These are phyloP conservation scores for Drosophila sp. DNA, from an alignment of 1,140 invertebrate species.

Conservation along the genomic window DNA sequence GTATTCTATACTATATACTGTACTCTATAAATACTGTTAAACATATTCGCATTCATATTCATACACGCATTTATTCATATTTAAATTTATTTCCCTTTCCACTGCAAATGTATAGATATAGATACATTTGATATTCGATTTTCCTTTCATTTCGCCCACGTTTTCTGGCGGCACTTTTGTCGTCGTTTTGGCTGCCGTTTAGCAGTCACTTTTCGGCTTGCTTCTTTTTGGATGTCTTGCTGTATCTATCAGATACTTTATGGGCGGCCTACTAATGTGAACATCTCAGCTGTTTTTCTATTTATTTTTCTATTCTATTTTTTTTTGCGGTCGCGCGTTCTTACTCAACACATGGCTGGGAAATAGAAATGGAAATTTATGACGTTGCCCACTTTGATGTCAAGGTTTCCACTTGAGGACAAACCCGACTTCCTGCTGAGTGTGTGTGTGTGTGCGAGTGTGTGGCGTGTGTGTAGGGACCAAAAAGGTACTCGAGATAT, in stretches of 20 bases:
- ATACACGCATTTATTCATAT: neutral
- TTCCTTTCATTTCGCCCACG: too few species aligned
- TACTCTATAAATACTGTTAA: too few species aligned
- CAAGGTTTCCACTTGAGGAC: conserved; percentile 64
- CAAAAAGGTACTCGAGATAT: neutral
- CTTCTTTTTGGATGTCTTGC: conserved; percentile 15
- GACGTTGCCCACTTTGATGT: conserved; percentile 71
- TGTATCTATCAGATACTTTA: conserved; percentile 72
- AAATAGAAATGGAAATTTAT: conserved; percentile 52
- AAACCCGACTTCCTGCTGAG: conserved; percentile 62
- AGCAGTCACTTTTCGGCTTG: neutral
- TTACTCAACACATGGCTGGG: conserved; percentile 19
- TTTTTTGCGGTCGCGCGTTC: conserved; percentile 25
- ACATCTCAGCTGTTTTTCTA: conserved; percentile 56
- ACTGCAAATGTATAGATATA: too few species aligned
- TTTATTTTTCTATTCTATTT: neutral
- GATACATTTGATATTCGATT: too few species aligned
- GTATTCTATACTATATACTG: too few species aligned
- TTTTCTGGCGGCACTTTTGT: neutral
- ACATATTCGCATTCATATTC: neutral
- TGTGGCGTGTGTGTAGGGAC: neutral
- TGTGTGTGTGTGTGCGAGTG: neutral
- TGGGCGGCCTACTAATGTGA: conserved; percentile 42
- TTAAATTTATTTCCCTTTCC: neutral
- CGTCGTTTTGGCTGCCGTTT: neutral